Conservation (phyloP, 2,113 vertebrate genomes). For the Oophaga pumilio region DNA sequence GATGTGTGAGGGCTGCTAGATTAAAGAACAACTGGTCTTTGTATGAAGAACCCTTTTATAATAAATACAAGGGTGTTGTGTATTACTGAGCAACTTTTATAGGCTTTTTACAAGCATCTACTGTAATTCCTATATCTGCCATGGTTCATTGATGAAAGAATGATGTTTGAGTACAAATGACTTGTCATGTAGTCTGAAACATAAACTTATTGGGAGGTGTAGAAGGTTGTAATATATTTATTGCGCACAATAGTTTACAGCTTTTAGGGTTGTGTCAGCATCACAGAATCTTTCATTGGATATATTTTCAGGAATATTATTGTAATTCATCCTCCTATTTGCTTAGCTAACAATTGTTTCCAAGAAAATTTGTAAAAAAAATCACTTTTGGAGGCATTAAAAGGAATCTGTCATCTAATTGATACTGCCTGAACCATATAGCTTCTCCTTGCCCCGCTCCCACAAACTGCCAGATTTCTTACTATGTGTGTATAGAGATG, state of each 20-base stretch:
- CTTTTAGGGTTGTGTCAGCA: slow-evolving; percentile 31
- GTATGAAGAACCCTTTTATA: slow-evolving; percentile 32
- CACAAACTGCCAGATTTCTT: too few species aligned
- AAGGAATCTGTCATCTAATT: too few species aligned
- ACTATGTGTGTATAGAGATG: too few species aligned
- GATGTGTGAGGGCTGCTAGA: not conserved
- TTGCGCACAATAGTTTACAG: not conserved
- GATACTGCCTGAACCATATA: too few species aligned
- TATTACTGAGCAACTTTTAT: slow-evolving; percentile 7
- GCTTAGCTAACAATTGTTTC: not conserved
- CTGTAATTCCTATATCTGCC: not conserved
- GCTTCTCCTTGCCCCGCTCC: too few species aligned
- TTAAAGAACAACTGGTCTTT: not conserved
- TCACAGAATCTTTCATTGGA: not conserved
- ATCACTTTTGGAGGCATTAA: too few species aligned
- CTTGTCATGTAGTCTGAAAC: slow-evolving; percentile 19
- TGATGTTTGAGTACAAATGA: slow-evolving; percentile 4
- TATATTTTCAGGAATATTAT: not conserved
- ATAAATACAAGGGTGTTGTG: slow-evolving; percentile 26
- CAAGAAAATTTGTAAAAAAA: too few species aligned
- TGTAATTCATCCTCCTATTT: not conserved
- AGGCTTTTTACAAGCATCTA: slow-evolving; percentile 43
- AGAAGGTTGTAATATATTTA: slow-evolving; percentile 17
- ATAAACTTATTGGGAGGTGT: slow-evolving; percentile 29
- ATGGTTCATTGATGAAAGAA: not conserved